Conservation (phyloP, 2,888 invertebrate genomes). For the Lasioglossum marginatum region DNA sequence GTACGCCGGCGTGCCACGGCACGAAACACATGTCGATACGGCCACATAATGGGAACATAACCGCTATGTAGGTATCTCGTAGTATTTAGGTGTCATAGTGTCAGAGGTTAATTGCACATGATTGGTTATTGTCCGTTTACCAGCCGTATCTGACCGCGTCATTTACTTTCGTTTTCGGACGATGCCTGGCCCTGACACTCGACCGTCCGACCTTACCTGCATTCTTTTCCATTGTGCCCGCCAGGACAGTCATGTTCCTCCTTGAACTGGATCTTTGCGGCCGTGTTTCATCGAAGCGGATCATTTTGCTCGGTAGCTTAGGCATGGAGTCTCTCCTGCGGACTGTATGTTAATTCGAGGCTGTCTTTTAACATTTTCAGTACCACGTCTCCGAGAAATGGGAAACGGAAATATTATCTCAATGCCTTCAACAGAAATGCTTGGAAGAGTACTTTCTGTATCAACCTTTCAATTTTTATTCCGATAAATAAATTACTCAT, state of each 20-base stretch:
- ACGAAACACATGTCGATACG: constrained; percentile 83
- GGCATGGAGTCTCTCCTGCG: background rate
- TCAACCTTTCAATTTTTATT: background rate
- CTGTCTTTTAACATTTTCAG: no score
- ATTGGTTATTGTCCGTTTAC: constrained; percentile 82
- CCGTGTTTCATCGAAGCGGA: background rate
- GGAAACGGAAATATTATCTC: no score
- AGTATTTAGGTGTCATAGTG: constrained; percentile 83
- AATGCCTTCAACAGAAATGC: background rate
- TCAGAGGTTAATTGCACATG: constrained; percentile 83
- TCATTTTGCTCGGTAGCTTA: background rate
- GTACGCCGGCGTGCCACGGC: constrained; percentile 63
- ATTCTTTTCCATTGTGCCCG: background rate
- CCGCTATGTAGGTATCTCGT: constrained; percentile 75
- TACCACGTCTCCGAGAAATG: no score
- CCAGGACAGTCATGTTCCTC: background rate
- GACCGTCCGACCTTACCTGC: background rate
- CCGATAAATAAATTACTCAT: background rate
- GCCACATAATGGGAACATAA: constrained; percentile 84
- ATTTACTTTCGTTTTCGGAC: constrained; percentile 75
- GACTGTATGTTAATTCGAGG: background rate
- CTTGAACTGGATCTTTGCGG: background rate
- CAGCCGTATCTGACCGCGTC: constrained; percentile 68
- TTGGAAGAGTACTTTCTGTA: background rate
- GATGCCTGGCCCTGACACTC: background rate